Conservation (phyloP, 2,888 invertebrate species). For the Gari tellinella region DNA sequence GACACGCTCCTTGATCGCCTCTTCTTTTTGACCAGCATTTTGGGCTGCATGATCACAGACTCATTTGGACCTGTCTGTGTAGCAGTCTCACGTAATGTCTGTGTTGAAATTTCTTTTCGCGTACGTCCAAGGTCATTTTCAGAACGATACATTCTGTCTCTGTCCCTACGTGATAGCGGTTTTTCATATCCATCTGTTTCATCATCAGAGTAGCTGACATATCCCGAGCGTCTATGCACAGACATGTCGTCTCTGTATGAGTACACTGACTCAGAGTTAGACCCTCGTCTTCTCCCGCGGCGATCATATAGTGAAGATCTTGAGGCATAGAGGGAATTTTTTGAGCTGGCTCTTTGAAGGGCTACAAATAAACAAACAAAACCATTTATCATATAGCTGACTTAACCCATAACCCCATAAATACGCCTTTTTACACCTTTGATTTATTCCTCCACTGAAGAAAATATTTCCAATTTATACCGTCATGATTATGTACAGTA, state of each 20-base stretch:
- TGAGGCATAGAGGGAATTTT: constrained; percentile 76
- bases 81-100: constrained; percentile 75
- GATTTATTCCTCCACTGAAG: no score
- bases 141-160: constrained; percentile 69
- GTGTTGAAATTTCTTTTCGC: constrained; percentile 63
- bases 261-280: constrained; percentile 65
- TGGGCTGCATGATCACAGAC: constrained; percentile 59
- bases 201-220: constrained; percentile 53
- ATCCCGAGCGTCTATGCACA: constrained; percentile 55
- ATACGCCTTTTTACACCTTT: no score
- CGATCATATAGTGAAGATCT: constrained; percentile 76
- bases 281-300: constrained; percentile 62
- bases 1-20: constrained; percentile 64
- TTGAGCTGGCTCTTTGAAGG: constrained; percentile 71
- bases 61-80: constrained; percentile 73
- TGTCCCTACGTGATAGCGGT: constrained; percentile 66
- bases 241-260: constrained; percentile 78
- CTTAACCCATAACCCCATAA: no score
- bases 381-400: no score
- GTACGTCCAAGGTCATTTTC: constrained; percentile 71
- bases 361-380: constrained; percentile 59
- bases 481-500: no score
- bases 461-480: no score
- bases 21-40: constrained; percentile 60
- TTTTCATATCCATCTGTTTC: constrained; percentile 68